Evolutionary conservation across 2,888 invertebrate genomes (phyloP).

Genomic region (Oligia fasciuncula): DNA sequence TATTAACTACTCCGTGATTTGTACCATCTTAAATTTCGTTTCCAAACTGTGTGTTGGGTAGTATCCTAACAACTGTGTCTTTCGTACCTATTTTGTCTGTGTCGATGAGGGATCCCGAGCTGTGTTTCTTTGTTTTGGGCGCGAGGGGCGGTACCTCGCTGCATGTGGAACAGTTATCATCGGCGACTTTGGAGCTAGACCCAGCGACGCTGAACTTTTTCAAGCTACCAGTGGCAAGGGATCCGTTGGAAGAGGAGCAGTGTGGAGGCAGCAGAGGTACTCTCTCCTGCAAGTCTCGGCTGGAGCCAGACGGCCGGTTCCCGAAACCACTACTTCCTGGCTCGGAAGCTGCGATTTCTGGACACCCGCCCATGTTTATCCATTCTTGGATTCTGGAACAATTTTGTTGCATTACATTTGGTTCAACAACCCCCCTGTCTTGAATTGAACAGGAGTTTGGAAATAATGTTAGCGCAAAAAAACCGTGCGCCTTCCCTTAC

Average conservation of each 20-base stretch:
- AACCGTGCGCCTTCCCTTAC: no score
- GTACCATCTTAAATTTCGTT: conserved; percentile 80
- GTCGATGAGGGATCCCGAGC: conserved; percentile 86
- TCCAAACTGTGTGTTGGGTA: conserved; percentile 83
- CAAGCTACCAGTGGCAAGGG: conserved; percentile 84
- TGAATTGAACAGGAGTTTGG: neutral
- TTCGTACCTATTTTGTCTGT: conserved; percentile 82
- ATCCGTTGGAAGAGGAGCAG: conserved; percentile 87
- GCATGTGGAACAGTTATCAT: conserved; percentile 84
- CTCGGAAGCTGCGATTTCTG: conserved; percentile 80
- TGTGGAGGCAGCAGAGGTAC: conserved; percentile 85
- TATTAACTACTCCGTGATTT: conserved; percentile 34
- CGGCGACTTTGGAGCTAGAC: conserved; percentile 78
- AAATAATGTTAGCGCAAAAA: neutral
- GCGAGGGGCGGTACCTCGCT: conserved; percentile 85
- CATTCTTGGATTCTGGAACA: conserved; percentile 78
- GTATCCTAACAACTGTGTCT: conserved; percentile 87
- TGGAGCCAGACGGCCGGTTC: conserved; percentile 78
- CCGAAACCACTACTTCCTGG: conserved; percentile 78
- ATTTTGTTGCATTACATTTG: neutral
- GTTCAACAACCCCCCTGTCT: neutral
- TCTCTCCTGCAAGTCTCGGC: conserved; percentile 82
- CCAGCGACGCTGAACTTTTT: conserved; percentile 83
- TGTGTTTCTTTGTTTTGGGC: conserved; percentile 85
- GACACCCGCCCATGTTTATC: conserved; percentile 85